A percentile compares a stretch with the other conserved stretches of the same genome.
These are phyloP conservation scores for Himalopsyche tibetana DNA, from an alignment of 2,888 invertebrate species.

Conservation along the genomic window DNA sequence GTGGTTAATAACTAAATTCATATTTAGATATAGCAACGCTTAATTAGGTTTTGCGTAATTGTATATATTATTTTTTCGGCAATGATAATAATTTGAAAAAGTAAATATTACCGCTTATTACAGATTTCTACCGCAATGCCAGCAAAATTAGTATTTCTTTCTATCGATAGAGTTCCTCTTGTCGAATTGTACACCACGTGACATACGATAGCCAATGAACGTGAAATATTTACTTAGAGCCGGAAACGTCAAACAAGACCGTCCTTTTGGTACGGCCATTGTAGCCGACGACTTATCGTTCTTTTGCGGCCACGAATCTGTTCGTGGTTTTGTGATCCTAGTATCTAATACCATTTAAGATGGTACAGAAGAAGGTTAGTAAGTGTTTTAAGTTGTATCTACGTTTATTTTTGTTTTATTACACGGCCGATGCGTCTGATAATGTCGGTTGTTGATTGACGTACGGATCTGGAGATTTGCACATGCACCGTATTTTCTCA, in stretches of 20 bases:
- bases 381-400: conserved; percentile 49
- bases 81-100: not conserved
- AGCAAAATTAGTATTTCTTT: not conserved
- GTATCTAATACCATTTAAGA: conserved; percentile 73
- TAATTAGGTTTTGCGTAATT: too few species aligned
- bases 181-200: conserved; percentile 41
- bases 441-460: conserved; percentile 48
- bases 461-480: conserved; percentile 47
- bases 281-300: conserved; percentile 75
- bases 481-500: conserved; percentile 46
- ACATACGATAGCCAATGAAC: conserved; percentile 47
- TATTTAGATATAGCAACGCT: too few species aligned
- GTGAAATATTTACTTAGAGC: conserved; percentile 13
- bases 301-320: conserved; percentile 75
- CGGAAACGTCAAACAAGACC: conserved; percentile 57
- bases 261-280: conserved; percentile 77
- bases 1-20: too few species aligned
- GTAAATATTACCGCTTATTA: not conserved
- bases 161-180: not conserved
- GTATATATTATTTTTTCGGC: too few species aligned
- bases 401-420: conserved; percentile 41
- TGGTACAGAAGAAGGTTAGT: conserved; percentile 79
- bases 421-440: not conserved
- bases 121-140: not conserved
- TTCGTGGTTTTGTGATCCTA: conserved; percentile 76